Percentiles rank a stretch among this genome's conserved stretches.
Conservation (phyloP, 2,113 vertebrate species). For the Pachyramphus minor region DNA sequence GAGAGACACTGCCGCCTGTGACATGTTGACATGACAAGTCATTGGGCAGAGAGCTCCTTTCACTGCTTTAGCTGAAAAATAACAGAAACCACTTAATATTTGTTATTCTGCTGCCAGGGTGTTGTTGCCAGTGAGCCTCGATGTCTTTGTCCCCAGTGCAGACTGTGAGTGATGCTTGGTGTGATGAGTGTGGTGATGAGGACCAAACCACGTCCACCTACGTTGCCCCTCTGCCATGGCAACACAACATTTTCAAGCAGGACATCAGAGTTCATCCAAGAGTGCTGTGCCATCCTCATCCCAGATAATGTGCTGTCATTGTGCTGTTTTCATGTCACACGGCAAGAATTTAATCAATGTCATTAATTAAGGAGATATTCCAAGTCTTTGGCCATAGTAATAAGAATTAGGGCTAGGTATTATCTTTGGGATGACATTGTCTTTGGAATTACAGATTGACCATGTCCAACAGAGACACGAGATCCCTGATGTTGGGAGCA, state of each 20-base stretch:
- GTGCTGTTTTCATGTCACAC: neutral
- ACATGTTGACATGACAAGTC: neutral
- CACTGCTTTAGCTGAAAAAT: neutral
- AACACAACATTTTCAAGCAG: neutral
- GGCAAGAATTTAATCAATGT: neutral
- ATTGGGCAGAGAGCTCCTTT: neutral
- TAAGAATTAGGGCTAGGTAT: neutral
- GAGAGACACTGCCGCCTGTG: neutral
- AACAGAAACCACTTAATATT: neutral
- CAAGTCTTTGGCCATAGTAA: neutral
- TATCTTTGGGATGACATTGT: neutral
- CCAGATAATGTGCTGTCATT: neutral
- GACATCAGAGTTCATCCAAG: neutral
- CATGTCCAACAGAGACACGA: neutral
- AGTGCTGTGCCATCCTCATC: neutral
- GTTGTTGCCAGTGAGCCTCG: neutral
- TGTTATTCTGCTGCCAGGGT: neutral
- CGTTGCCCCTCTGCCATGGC: rapidly evolving
- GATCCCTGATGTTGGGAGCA: neutral
- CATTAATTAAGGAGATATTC: neutral
- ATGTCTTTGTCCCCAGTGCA: neutral
- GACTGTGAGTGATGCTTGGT: neutral
- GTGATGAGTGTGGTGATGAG: neutral
- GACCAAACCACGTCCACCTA: neutral
- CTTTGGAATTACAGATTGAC: neutral